phyloP scores from a whole-genome alignment of 1,140 invertebrate species.

The Drosophila equinoxialis region DNA sequence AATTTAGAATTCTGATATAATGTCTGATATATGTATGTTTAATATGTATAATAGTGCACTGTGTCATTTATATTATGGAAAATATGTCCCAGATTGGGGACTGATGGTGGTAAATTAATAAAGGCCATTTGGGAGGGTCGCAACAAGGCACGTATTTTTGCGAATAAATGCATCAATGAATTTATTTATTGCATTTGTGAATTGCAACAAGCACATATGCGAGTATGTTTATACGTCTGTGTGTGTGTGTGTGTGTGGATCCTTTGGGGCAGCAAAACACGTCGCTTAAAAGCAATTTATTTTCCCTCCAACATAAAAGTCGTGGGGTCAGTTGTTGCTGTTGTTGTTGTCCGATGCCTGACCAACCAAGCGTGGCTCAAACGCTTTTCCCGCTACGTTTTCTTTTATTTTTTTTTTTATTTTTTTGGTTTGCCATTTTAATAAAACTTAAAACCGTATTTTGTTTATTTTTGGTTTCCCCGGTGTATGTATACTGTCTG shows the following conservation, averaged over 20 bases:
- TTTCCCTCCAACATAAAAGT: conserved; percentile 33
- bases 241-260: conserved; percentile 2
- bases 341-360: conserved; percentile 10
- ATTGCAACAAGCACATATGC: conserved; percentile 34
- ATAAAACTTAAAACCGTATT: conserved; percentile 54
- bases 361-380: conserved; percentile 38
- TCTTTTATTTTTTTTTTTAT: conserved; percentile 23
- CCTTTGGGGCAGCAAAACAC: conserved; percentile 32
- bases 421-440: conserved; percentile 19
- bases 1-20: not conserved
- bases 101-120: conserved; percentile 47
- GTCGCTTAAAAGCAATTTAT: conserved; percentile 71
- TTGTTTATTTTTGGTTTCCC: conserved; percentile 27
- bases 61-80: conserved; percentile 8
- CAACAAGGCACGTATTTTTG: conserved; percentile 42
- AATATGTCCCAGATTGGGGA: conserved; percentile 26
- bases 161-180: conserved; percentile 57
- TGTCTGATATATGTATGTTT: not conserved
- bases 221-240: not conserved
- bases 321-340: conserved; percentile 34
- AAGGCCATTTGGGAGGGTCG: conserved; percentile 15
- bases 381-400: conserved; percentile 38
- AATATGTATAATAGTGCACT: not conserved
- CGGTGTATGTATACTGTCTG: conserved; percentile 12
- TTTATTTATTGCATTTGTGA: conserved; percentile 69